Evolutionary conservation across 1,140 invertebrate species (phyloP), one percentile per base, ranked within the genome.

Genomic region (Meloidogyne chitwoodi): DNA sequence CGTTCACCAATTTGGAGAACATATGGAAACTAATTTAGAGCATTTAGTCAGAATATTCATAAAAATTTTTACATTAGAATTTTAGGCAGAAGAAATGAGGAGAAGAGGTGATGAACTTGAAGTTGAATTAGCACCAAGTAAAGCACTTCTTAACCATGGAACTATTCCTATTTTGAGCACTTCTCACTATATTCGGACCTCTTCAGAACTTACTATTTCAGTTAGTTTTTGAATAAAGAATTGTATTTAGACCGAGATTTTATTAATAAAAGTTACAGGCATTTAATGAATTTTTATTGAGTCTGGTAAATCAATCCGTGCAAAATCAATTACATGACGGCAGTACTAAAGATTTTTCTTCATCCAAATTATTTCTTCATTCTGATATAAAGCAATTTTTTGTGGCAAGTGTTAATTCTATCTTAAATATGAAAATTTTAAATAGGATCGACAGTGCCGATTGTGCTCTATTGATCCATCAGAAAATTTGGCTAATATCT

Each of bases 81-180:
- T 78, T 80, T 64, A 78, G 77, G 22, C 68, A 3, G 77, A 73
- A 22, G 77, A 78, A 66, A 78, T 79, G 77, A 66, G 77, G 11
- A 68, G 34, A 27, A 10, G 56, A 16, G 48, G 77, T 10, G 77
- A 78, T 31, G 77, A 78, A 27, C 80, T 78, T 65, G 77, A 78
- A 11, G 77, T 78, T 22, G 77, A 78, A 48, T 65, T 78, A 38
- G 77, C 65, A 16, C 77, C 77, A 31, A 68, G 67, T 34, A 80
- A 78, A 56, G 16, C 67, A 31, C 70, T 78, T n/a, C 27, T 78
- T 29, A 74, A 48, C 10, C 26, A 24, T 19, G 26, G 22, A 8
- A 31, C 41, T 6, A 67, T 64, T 22, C 24, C 56, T 41, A 29
- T 44, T 22, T 22, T 78, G 76, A 26, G 26, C 16, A 69, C 22